Percentiles rank a stretch among this genome's conserved stretches.
These are phyloP conservation scores for Lamellibrachia luymesi DNA, from an alignment of 1,140 invertebrate genomes.

Conservation along the genomic window DNA sequence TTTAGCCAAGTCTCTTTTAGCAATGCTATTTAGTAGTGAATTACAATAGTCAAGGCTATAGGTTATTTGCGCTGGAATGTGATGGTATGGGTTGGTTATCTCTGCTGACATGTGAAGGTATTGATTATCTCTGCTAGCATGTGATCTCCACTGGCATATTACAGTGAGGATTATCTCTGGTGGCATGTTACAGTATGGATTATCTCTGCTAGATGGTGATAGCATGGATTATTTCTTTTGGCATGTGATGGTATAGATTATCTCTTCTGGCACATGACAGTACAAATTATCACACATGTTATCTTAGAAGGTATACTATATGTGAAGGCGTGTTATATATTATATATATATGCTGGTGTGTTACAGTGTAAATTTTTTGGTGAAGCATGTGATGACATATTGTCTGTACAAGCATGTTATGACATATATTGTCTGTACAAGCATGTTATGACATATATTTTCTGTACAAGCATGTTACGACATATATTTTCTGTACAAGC, in stretches of 20 bases:
- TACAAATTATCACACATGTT: background rate
- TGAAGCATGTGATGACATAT: background rate
- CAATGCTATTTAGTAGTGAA: too few relatives aligned
- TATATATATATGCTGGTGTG: too few relatives aligned
- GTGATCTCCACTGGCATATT: background rate
- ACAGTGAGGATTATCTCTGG: constrained; percentile 14
- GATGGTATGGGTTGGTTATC: background rate
- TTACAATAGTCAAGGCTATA: too few relatives aligned
- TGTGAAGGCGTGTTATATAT: too few relatives aligned
- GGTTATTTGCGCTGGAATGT: background rate
- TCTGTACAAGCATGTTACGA: background rate
- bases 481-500: background rate
- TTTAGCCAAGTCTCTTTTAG: too few relatives aligned
- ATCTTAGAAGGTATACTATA: too few relatives aligned
- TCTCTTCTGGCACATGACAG: background rate
- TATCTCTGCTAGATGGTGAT: constrained; percentile 21
- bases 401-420: background rate
- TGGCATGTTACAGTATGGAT: constrained; percentile 12
- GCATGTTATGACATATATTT: background rate
- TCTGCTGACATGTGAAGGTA: background rate
- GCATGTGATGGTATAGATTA: background rate
- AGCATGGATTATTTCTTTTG: background rate
- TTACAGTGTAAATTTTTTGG: background rate
- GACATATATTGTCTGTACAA: background rate
- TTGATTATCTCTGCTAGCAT: background rate